phyloP scores from a whole-genome alignment of 2,888 invertebrate species.

The Dichetophora obliterata region DNA sequence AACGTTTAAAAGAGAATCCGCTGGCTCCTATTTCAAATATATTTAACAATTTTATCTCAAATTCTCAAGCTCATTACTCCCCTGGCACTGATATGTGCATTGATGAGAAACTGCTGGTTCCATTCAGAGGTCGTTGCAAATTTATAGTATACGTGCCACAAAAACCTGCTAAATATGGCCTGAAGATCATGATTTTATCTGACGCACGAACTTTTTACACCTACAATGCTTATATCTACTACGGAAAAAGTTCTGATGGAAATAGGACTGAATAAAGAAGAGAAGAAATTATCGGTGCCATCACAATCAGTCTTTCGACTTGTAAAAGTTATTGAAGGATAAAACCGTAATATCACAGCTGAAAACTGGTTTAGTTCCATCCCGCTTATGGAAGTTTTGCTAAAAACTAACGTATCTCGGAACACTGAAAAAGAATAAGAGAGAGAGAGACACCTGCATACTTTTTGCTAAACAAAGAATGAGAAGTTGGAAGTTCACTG shows the following conservation, averaged over 20 bases:
- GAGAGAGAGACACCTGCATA: too few species aligned
- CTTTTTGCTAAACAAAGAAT: too few species aligned
- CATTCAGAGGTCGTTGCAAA: slow-evolving; percentile 46
- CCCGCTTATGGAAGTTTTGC: too few species aligned
- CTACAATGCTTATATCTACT: slow-evolving; percentile 41
- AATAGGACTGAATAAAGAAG: slow-evolving; percentile 27
- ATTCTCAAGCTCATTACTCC: slow-evolving; percentile 1
- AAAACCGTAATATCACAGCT: too few species aligned
- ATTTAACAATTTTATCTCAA: neutral
- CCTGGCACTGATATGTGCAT: slow-evolving; percentile 36
- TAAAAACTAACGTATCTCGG: too few species aligned
- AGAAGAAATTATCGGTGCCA: slow-evolving; percentile 41
- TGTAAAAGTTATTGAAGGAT: slow-evolving; percentile 43
- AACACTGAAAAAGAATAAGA: too few species aligned
- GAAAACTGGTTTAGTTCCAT: too few species aligned
- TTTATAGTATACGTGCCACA: slow-evolving; percentile 42
- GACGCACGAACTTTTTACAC: slow-evolving; percentile 23
- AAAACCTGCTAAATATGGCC: slow-evolving; percentile 35
- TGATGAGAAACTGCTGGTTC: slow-evolving; percentile 46
- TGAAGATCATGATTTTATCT: slow-evolving; percentile 42
- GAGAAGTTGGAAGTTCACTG: too few species aligned
- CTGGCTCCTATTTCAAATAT: neutral
- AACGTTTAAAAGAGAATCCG: neutral
- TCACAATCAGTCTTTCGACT: slow-evolving; percentile 45
- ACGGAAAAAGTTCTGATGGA: slow-evolving; percentile 36